Conservation (phyloP, 2,888 invertebrate genomes). For the Lithophane semibrunnea region DNA sequence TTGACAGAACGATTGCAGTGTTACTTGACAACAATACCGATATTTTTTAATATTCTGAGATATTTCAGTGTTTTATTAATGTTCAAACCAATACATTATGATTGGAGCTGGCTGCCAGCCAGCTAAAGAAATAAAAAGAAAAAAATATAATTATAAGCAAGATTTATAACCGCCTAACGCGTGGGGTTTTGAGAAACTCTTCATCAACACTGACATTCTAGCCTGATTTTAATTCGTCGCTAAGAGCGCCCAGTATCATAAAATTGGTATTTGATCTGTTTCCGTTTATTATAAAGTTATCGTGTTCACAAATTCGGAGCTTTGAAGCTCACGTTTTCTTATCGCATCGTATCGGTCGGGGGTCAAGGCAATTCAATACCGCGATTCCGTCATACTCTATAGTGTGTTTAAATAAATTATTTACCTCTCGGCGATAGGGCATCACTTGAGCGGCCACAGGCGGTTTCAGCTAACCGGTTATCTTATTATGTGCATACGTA, state of each 20-base stretch:
- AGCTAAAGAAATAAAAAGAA: slow-evolving; percentile 2
- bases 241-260: background rate
- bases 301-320: slow-evolving; percentile 17
- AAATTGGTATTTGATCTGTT: background rate
- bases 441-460: slow-evolving; percentile 7
- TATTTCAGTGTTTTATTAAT: background rate
- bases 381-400: slow-evolving; percentile 29
- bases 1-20: slow-evolving; percentile 37
- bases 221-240: background rate
- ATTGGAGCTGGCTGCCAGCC: slow-evolving; percentile 12
- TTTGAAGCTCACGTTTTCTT: slow-evolving; percentile 27
- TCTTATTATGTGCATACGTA: slow-evolving; percentile 45
- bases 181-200: background rate
- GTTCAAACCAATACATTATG: background rate
- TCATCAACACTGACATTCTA: background rate
- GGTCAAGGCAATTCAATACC: slow-evolving; percentile 57
- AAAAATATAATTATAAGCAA: background rate
- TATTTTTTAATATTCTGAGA: slow-evolving; percentile 14
- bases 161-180: background rate
- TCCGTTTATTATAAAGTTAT: slow-evolving; percentile 18
- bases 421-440: slow-evolving; percentile 12
- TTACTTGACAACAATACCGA: slow-evolving; percentile 11
- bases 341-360: slow-evolving; percentile 48
- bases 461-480: slow-evolving; percentile 53
- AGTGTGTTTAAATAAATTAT: slow-evolving; percentile 41